Percentiles rank a stretch among this genome's conserved stretches.
Conservation (phyloP, 1,140 invertebrate species). For the Drosophila carrolli region DNA sequence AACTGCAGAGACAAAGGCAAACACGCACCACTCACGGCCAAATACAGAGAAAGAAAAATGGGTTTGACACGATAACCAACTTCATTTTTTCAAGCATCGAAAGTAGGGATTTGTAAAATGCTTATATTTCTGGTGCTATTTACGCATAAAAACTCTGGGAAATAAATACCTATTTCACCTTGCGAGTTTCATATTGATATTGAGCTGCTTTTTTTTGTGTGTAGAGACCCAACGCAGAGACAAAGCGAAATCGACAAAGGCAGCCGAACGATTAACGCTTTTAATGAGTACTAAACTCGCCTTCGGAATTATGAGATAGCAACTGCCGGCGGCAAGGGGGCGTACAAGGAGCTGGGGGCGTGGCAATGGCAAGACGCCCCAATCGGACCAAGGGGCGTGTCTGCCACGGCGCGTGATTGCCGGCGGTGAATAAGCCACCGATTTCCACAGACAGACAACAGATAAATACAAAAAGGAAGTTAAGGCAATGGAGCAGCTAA, state of each 20-base stretch:
- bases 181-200: too few species aligned
- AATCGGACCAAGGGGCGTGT: slow-evolving; percentile 13
- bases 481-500: too few species aligned
- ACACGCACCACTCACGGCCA: not conserved
- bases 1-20: slow-evolving; percentile 56
- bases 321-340: not conserved
- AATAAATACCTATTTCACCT: too few species aligned
- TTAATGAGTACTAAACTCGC: slow-evolving; percentile 80
- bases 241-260: slow-evolving; percentile 51
- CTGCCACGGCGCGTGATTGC: slow-evolving; percentile 54
- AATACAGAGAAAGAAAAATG: not conserved
- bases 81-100: too few species aligned
- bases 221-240: not conserved
- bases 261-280: slow-evolving; percentile 70
- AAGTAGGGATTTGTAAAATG: too few species aligned
- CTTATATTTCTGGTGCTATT: too few species aligned
- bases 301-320: slow-evolving; percentile 78
- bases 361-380: not conserved
- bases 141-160: too few species aligned
- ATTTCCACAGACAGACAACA: slow-evolving; percentile 15
- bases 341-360: not conserved
- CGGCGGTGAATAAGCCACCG: slow-evolving; percentile 32
- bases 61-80: too few species aligned
- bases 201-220: not conserved
- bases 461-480: slow-evolving; percentile 23